Conservation (phyloP, 2,113 vertebrate species). For the Microcebus murinus region DNA sequence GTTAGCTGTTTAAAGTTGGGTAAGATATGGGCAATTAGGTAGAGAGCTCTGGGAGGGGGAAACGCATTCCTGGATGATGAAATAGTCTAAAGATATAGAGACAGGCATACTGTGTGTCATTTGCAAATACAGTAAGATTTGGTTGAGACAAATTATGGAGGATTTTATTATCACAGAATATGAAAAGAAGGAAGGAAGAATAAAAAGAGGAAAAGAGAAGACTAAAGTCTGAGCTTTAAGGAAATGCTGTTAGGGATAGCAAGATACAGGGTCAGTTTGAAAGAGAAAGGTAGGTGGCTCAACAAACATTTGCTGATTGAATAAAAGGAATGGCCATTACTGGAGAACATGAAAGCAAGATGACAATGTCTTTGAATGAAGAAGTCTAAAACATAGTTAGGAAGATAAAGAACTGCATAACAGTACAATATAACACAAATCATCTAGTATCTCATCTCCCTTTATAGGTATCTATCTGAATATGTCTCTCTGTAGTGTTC, state of each 20-base stretch:
- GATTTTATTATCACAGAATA: neutral
- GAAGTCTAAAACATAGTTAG: neutral
- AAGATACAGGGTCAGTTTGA: neutral
- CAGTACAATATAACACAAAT: constrained; percentile 38
- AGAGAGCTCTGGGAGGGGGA: neutral
- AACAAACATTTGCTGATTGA: neutral
- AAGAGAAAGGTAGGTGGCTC: neutral
- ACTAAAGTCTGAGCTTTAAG: constrained; percentile 36
- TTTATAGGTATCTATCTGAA: constrained; percentile 7
- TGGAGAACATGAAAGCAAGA: constrained; percentile 20
- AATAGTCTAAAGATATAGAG: neutral
- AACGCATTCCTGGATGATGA: neutral
- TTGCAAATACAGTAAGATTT: neutral
- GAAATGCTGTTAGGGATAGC: neutral
- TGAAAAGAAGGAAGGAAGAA: neutral
- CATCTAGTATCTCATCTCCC: neutral
- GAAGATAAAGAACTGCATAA: constrained; percentile 6
- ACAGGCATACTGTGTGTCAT: neutral
- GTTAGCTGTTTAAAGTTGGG: neutral
- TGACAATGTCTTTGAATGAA: neutral
- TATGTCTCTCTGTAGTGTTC: neutral
- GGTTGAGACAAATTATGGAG: neutral
- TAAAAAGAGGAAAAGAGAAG: constrained; percentile 27
- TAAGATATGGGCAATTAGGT: neutral
- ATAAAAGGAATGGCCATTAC: constrained; percentile 27